Base-by-base conservation (phyloP, 2,113 vertebrate species). In the Pungitius pungitius region DNA sequence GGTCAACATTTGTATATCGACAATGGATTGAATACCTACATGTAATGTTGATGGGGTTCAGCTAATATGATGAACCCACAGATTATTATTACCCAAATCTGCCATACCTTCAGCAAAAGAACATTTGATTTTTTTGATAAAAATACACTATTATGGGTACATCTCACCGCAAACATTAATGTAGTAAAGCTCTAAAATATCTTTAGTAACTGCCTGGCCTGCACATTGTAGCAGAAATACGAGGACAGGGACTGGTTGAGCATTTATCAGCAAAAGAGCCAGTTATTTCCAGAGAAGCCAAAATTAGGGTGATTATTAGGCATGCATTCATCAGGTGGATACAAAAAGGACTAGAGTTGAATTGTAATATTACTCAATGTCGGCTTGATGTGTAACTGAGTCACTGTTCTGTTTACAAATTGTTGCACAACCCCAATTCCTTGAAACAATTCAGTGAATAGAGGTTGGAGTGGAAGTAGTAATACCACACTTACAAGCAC, bases 321-420 rank as follows among this genome's bases (percentile, higher is more conserved):
- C 35, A 54, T 22, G 3, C 33, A 60, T 60, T 51, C 42, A 58
- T 51, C 33, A 59, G 54, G 42, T 27, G 2, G 47, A 54, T 5
- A 55, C 22, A 52, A 55, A 55, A 42, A 58, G 13, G 60, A 71
- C 14, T 57, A 40, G 17, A 13, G 15, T 33, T 63, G 27, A 39
- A 47, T 63, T 12, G 18, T 55, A 37, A 55, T 69, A n/a, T n/a
- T 49, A 5, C 39, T 40, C 8, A 15, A n/a, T 12, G n/a, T 57
- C 58, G n/a, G 52, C 14, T 45, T 20, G 3, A 24, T 22, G 24
- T 59, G 18, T 40, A 42, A 55, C 55, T 55, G 56, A 45, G 37
- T 13, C 33, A 58, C 5, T 60, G 5, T 47, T 79, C 13, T 73
- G 30, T 62, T 66, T 51, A 58, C 27, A 49, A 8, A 45, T 47